Base-by-base conservation (phyloP, 2,797 vertebrate species). In the Chaetodon trifasciatus region DNA sequence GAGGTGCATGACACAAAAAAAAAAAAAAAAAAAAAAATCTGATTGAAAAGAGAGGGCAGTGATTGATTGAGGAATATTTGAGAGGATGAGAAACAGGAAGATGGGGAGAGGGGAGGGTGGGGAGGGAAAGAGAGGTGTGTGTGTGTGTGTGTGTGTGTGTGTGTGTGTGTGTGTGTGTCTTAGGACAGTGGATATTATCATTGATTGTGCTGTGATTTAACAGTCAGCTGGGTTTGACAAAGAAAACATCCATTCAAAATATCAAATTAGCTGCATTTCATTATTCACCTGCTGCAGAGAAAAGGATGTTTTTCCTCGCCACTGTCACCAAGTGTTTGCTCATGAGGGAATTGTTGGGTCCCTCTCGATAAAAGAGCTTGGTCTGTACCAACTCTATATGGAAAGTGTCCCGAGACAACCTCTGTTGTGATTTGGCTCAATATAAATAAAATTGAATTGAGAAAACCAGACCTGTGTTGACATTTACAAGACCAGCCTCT, bases 31-130 rank as follows among this genome's bases (percentile, higher is more conserved):
- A 57, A 67, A 64, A 71, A 32, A 32, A 32, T 32, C 3, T 5
- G 35, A 88, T 77, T 78, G 78, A 66, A 87, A 78, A 79, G 37
- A 64, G n/a, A 69, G 71, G 57, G 47, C 21, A 70, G 56, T 83
- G 86, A 90, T 82, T 75, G 86, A 91, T 81, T 53, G 72, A 70
- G 47, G 65, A 52, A 76, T 86, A 77, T 76, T 46, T 63, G 60
- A 82, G 55, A 86, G 63, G 47, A 53, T 76, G 49, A 79, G 50
- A 69, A 75, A 76, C 28, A 55, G 64, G 66, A 39, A 64, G 52
- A 66, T 49, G 39, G 35, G 60, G 32, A 39, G 56, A 46, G 37
- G 52, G 15, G 53, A 53, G 57, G 8, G 55, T 0, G 12, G 19
- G 40, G 47, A 67, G 35, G 19, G 21, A 57, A 4, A 37, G 16